Percentiles rank a stretch among this genome's conserved stretches.
These are phyloP conservation scores for Apotomis betuletana DNA, from an alignment of 2,888 invertebrate genomes.

Conservation along the genomic window DNA sequence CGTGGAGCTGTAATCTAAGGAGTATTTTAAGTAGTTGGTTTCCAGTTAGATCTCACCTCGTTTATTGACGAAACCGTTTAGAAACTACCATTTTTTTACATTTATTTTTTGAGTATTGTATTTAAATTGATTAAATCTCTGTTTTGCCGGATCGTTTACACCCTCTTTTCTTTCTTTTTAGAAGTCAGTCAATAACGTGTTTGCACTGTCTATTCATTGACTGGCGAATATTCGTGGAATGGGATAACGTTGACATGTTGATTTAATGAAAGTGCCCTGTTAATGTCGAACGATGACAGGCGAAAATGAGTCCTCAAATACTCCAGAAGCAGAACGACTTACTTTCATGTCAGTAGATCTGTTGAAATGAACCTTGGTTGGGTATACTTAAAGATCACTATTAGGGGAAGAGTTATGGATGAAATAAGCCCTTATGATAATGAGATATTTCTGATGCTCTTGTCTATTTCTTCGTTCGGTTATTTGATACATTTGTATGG, in stretches of 20 bases:
- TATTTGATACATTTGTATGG: no score
- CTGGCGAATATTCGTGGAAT: constrained; percentile 13
- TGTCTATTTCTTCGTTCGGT: no score
- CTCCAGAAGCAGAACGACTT: background rate
- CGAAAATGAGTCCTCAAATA: constrained; percentile 12
- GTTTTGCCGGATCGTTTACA: no score
- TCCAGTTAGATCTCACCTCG: no score
- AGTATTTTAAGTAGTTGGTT: no score
- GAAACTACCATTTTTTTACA: no score
- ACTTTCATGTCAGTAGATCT: background rate
- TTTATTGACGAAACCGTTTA: no score
- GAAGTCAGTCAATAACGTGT: background rate
- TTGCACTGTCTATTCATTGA: constrained; percentile 11
- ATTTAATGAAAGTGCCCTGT: constrained; percentile 13
- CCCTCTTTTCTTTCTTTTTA: background rate
- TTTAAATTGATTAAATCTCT: no score
- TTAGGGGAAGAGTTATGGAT: background rate
- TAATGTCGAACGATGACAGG: constrained; percentile 9
- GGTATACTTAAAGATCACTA: background rate
- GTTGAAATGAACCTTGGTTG: background rate
- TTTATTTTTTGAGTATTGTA: no score
- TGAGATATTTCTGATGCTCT: no score
- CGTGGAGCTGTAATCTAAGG: no score
- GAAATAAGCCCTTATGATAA: no score
- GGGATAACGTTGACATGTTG: background rate